Evolutionary conservation across 2,797 vertebrate genomes (phyloP), one percentile per base, ranked within the genome.

Genomic region (Falco biarmicus): DNA sequence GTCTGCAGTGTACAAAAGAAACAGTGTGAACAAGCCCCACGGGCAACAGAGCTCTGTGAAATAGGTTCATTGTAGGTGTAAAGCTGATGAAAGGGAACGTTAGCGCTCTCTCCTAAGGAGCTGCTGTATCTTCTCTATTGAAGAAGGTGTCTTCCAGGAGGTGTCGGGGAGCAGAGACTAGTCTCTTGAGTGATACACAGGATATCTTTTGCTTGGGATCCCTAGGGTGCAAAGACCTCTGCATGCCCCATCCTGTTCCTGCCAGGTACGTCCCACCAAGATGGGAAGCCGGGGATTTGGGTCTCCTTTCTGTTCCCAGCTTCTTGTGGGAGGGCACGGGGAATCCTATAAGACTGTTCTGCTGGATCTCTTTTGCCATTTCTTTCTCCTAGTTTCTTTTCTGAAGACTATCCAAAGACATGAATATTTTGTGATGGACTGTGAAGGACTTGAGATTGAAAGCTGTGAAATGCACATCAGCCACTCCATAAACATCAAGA

Each of bases 401-500:
- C 81, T 9, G 19, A 95, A 92, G 87, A 43, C 47, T 61, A 0
- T 81, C 63, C 85, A 90, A 75, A 91, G 50, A 45, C 26, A 11
- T 32, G 66, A 85, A 32, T 78, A 41, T 93, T 92, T 89, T 82
- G 94, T 7, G 2, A 76, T 73, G 91, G 79, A 37, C 84, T 90
- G 65, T 79, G 93, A 95, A 95, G 82, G 68, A 48, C 69, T 83
- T 86, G 60, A 79, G 90, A 91, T 66, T 70, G 95, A 92, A 94
- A 76, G 85, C 82, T 87, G 54, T 95, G 92, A 96, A 96, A 77
- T 39, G 68, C 54, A 14, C 48, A 60, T 96, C 71, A 95, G 18
- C 74, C 47, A 5, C 77, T 80, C 80, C 47, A 48, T 93, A 95
- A 92, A 91, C 1, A 3, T 93, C 73, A 43, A 39, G 86, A 74